Base-by-base conservation (phyloP, 1,140 invertebrate species). In the Drosophila saltans region DNA sequence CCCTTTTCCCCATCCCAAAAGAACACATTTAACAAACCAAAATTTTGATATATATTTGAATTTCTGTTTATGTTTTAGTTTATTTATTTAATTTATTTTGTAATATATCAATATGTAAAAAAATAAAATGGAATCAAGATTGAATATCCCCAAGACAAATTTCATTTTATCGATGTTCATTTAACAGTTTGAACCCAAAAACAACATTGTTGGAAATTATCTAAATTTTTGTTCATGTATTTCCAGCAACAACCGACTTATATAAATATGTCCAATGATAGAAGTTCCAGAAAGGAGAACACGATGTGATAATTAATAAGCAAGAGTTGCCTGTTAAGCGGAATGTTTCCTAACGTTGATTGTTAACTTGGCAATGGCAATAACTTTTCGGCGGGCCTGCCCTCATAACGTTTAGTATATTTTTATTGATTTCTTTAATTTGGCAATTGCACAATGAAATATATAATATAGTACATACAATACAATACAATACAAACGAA, bases 21-120 rank as follows among this genome's bases (percentile, higher is more conserved):
- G 55, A 66, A 33, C 65, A 72, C 40, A 67, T 65, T 67, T 72
- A 75, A 66, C 68, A 73, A 69, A 56, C 76, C 67, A 88, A 88
- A 64, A 82, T 71, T 76, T 10, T 16, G 16, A 16, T 16, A 40
- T 65, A 43, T 43, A 41, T 66, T 80, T 81, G 72, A 86, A 82
- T 73, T 82, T 86, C 76, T 82, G 59, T 83, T 88, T 83, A 82
- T 83, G 76, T 70, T 86, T 80, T 86, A 86, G 83, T 75, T 86
- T 77, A 86, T 86, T 86, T 86, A 86, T 83, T 86, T 88, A 57
- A 86, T 86, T 86, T 86, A 86, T 86, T 83, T 78, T 78, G 75
- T 78, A 78, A 88, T 88, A 78, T 72, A 77, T 45, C 74, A 85
- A 65, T 64, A 69, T 79, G 70, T 80, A 73, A 59, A 88, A 69